Base-by-base conservation (phyloP, 2,888 invertebrate species). In the Odontocolon sp. region DNA sequence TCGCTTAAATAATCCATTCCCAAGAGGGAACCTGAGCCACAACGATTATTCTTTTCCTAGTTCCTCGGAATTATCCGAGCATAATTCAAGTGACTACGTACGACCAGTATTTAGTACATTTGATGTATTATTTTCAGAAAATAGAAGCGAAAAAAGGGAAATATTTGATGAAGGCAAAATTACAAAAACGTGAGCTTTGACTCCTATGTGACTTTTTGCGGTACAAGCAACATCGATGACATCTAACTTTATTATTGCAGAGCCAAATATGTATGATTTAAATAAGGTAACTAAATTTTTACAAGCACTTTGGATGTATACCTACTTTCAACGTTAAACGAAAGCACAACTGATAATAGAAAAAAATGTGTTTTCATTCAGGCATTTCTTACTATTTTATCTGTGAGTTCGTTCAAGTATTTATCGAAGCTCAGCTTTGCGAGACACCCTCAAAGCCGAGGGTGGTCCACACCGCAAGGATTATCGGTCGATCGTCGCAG, bases 1-100 rank as follows among this genome's bases (percentile, higher is more conserved):
- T 82, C 81, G 82, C 81, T 84, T 84, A 81, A 85, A 85, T 85
- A 80, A 82, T 82, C 79, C 78, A 73, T 82, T 82, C 83, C 83
- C 82, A 61, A 42, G 80, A 78, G 82, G 80, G 56, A 64, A 33
- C 50, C 50, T 11, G n/a, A 26, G 11, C 33, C 8, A 16, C 21
- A 26, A 61, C 11, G 31, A 33, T 31, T 61, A 61, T 45, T 47
- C 14, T 61, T 47, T 61, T 61, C 9, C 18, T 33, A 23, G 11
- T 33, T 47, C 18, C 61, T 45, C 57, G 18, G 23, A 61, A 61
- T 42, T 28, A 31, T 16, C 28, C 28, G 6, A 21, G 6, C 26
- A 42, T 45, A 31, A 61, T 47, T 61, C 14, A n/a, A n/a, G n/a
- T 11, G 16, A 33, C 61, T 57, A 18, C 6, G 16, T 59, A 40